Evolutionary conservation across 2,888 invertebrate genomes (phyloP).

Genomic region (Dastarcus helophoroides): DNA sequence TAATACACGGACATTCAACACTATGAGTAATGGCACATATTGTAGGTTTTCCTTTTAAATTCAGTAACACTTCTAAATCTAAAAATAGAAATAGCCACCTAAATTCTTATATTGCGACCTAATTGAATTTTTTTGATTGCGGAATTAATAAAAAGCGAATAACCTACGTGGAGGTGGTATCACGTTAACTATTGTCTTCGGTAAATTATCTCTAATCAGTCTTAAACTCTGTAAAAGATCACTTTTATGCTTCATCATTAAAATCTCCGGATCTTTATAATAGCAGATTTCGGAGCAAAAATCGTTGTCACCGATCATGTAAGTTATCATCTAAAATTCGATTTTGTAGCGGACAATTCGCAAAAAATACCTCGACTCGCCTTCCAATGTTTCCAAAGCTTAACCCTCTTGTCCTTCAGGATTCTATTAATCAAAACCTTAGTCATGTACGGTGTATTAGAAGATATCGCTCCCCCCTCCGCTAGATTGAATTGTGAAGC

Average conservation of each 20-base stretch:
- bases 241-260: conserved; percentile 37
- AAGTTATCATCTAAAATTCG: conserved; percentile 40
- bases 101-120: background rate
- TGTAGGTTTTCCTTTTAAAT: conserved; percentile 8
- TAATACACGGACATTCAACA: conserved; percentile 2
- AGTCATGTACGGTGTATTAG: conserved; percentile 47
- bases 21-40: background rate
- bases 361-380: conserved; percentile 24
- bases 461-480: conserved; percentile 46
- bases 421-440: conserved; percentile 43
- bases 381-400: conserved; percentile 50
- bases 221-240: conserved; percentile 41
- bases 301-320: conserved; percentile 51
- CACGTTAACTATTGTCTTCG: conserved; percentile 47
- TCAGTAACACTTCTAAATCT: conserved; percentile 6
- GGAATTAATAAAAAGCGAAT: conserved; percentile 7
- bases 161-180: conserved; percentile 40
- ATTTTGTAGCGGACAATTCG: background rate
- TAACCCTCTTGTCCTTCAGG: conserved; percentile 40
- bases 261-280: conserved; percentile 31
- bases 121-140: background rate
- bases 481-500: conserved; percentile 48
- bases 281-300: conserved; percentile 48
- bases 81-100: conserved; percentile 3
- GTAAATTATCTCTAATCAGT: conserved; percentile 44